Conservation (phyloP, 2,113 vertebrate species). For the Misgurnus mizolepis region DNA sequence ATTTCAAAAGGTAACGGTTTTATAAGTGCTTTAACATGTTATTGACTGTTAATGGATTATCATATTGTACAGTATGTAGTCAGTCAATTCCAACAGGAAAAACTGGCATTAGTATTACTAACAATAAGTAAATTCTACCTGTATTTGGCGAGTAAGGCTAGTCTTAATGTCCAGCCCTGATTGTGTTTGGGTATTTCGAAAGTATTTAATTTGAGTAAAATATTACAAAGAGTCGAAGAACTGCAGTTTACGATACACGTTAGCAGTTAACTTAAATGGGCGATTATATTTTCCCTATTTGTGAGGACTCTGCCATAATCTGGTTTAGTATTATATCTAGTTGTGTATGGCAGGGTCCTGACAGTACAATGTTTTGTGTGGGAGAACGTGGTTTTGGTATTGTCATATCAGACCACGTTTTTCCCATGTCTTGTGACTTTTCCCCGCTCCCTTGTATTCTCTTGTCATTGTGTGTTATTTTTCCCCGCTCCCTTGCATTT, state of each 20-base stretch:
- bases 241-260: neutral
- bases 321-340: too few relatives aligned
- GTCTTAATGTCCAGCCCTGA: neutral
- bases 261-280: neutral
- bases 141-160: neutral
- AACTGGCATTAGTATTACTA: neutral
- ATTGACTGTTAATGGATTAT: neutral
- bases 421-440: too few relatives aligned
- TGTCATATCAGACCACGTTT: too few relatives aligned
- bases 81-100: neutral
- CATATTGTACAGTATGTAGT: neutral
- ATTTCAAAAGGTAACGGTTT: constrained; percentile 4
- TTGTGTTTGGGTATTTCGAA: neutral
- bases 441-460: too few relatives aligned
- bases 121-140: neutral
- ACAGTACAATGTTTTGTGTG: too few relatives aligned
- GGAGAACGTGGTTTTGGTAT: too few relatives aligned
- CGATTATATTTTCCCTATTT: neutral
- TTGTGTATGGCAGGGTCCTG: too few relatives aligned
- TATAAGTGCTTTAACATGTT: neutral
- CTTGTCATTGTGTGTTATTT: too few relatives aligned
- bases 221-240: neutral
- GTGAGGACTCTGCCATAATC: too few relatives aligned
- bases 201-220: neutral
- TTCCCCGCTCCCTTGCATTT: too few relatives aligned